Evolutionary conservation across 2,888 invertebrate genomes (phyloP).

Genomic region (Peribatodes rhomboidaria): DNA sequence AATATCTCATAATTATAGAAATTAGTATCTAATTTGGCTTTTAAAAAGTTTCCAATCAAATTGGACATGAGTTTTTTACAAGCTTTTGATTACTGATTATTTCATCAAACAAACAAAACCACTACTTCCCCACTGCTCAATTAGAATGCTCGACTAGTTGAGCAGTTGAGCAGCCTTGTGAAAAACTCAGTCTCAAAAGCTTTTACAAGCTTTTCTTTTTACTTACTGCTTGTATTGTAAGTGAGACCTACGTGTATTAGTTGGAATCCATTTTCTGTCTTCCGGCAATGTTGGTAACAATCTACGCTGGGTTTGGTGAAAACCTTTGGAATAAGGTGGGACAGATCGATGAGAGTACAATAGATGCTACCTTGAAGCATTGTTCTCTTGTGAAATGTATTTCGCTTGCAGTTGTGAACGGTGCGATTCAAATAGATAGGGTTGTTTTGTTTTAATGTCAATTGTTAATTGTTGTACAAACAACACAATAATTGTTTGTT

Average conservation of each 20-base stretch:
- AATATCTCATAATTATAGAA: no score
- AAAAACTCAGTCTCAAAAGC: neutral
- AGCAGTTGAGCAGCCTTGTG: no score
- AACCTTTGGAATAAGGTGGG: conserved; percentile 59
- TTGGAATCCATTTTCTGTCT: conserved; percentile 78
- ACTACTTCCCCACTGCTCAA: no score
- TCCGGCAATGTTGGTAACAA: conserved; percentile 79
- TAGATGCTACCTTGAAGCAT: conserved; percentile 37
- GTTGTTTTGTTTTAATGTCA: no score
- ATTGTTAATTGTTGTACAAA: no score
- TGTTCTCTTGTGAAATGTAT: conserved; percentile 26
- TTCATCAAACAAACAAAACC: no score
- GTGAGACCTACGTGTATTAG: conserved; percentile 60
- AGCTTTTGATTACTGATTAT: no score
- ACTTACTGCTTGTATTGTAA: conserved; percentile 13
- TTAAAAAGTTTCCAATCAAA: no score
- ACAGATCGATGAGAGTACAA: conserved; percentile 56
- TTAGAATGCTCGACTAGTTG: no score
- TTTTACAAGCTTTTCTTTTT: neutral
- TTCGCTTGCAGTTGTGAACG: neutral
- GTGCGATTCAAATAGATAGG: neutral
- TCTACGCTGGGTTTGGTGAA: conserved; percentile 75
- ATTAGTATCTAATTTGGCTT: no score
- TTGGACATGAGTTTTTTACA: no score
- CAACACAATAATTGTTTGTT: no score